phyloP scores from a whole-genome alignment of 64 coral and sea anemone genomes.

The Montipora efflorescens region DNA sequence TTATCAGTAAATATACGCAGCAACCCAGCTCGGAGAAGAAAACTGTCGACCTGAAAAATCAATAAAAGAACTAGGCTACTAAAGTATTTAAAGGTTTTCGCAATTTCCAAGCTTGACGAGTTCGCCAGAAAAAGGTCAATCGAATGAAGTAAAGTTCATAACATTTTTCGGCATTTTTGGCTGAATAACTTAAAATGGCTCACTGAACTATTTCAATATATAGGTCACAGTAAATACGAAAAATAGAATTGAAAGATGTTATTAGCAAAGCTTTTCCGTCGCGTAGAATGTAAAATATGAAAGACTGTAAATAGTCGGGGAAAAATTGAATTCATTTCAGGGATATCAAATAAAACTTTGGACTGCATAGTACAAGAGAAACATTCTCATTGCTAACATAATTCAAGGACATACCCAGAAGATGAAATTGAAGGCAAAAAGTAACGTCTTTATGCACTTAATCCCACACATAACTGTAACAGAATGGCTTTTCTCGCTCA shows the following conservation, averaged over 20 bases:
- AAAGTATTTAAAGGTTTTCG: background rate
- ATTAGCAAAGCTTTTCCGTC: background rate
- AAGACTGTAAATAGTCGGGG: background rate
- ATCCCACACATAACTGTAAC: constrained; percentile 78
- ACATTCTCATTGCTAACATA: background rate
- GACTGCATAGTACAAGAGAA: background rate
- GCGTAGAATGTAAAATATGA: background rate
- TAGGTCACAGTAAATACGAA: background rate
- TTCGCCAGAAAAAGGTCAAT: background rate
- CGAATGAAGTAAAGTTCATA: background rate
- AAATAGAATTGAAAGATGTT: background rate
- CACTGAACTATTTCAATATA: constrained; percentile 2
- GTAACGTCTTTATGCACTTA: constrained; percentile 74
- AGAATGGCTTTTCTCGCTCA: constrained; percentile 5
- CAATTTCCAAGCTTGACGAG: background rate
- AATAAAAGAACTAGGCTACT: background rate
- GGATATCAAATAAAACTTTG: background rate
- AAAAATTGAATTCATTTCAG: background rate
- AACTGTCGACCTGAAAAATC: background rate
- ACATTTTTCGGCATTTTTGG: background rate
- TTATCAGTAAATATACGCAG: constrained; percentile 20
- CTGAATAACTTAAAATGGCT: background rate
- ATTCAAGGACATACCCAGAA: constrained; percentile 78
- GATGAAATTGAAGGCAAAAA: constrained; percentile 92
- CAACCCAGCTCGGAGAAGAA: background rate